These are phyloP conservation scores for Oophaga sylvatica DNA, from an alignment of 2,797 vertebrate genomes.

Conservation along the genomic window DNA sequence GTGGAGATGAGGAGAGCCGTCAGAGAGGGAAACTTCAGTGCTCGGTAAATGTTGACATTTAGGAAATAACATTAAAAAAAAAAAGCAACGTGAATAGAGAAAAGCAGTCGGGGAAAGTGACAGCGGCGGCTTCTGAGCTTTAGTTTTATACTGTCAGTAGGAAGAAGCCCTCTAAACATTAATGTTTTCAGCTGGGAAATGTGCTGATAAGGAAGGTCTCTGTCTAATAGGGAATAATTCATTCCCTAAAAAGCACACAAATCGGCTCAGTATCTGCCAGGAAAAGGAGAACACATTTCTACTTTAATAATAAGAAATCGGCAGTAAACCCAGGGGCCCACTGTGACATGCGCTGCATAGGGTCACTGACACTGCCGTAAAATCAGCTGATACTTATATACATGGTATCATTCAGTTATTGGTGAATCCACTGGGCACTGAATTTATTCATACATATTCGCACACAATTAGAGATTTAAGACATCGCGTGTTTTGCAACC, in stretches of 20 bases:
- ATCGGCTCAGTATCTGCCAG: slow-evolving; percentile 24
- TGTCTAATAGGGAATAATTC: neutral
- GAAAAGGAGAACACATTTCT: neutral
- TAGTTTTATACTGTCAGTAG: slow-evolving; percentile 38
- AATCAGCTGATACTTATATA: neutral
- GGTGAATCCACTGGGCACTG: neutral
- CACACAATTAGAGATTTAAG: no score
- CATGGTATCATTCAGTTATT: neutral
- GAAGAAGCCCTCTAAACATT: slow-evolving; percentile 9
- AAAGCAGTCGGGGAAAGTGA: slow-evolving; percentile 34
- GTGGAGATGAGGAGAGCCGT: slow-evolving; percentile 7
- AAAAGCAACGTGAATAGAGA: slow-evolving; percentile 10
- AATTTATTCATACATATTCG: no score
- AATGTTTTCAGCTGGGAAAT: slow-evolving; percentile 43
- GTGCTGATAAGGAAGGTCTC: slow-evolving; percentile 19
- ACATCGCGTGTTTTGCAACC: no score
- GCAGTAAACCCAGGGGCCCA: neutral
- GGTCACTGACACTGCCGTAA: neutral
- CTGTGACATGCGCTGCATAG: neutral
- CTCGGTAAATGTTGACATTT: slow-evolving; percentile 53
- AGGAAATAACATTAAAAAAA: slow-evolving; percentile 26
- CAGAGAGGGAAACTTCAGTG: slow-evolving; percentile 28
- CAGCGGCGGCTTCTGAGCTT: slow-evolving; percentile 17
- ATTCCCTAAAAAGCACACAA: slow-evolving; percentile 34
- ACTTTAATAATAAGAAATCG: neutral